Conservation (phyloP, 2,113 vertebrate species). For the Copsychus sechellarum region DNA sequence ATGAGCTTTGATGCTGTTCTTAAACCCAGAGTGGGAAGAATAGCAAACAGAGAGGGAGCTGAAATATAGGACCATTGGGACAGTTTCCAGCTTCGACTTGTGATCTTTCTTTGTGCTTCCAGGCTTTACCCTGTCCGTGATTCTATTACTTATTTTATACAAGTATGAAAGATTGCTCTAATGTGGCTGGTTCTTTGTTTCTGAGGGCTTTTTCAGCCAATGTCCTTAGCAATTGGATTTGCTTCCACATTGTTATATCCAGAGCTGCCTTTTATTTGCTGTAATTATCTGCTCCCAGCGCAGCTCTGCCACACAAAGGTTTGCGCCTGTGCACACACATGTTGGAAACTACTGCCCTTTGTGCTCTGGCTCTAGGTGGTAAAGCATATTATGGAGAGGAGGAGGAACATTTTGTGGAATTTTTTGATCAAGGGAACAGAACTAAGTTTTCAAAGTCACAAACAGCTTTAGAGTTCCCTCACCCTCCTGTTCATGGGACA, state of each 20-base stretch:
- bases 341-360: background rate
- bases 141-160: conserved; percentile 22
- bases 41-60: background rate
- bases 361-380: background rate
- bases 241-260: conserved; percentile 4
- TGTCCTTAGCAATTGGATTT: background rate
- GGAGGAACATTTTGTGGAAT: background rate
- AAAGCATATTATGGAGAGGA: background rate
- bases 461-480: background rate
- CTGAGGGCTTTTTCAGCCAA: background rate
- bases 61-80: background rate
- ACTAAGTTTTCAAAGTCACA: background rate
- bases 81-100: background rate
- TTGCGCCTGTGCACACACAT: background rate
- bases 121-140: background rate
- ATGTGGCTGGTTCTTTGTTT: conserved; percentile 41
- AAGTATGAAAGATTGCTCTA: conserved; percentile 39
- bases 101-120: conserved; percentile 20
- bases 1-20: conserved; percentile 4
- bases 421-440: conserved; percentile 21
- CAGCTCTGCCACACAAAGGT: background rate
- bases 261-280: conserved; percentile 48
- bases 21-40: background rate
- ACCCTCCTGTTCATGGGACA: background rate
- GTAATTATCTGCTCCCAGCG: conserved; percentile 12